These are phyloP conservation scores for Lordiphosa collinella DNA, from an alignment of 1,140 invertebrate genomes.

Conservation along the genomic window DNA sequence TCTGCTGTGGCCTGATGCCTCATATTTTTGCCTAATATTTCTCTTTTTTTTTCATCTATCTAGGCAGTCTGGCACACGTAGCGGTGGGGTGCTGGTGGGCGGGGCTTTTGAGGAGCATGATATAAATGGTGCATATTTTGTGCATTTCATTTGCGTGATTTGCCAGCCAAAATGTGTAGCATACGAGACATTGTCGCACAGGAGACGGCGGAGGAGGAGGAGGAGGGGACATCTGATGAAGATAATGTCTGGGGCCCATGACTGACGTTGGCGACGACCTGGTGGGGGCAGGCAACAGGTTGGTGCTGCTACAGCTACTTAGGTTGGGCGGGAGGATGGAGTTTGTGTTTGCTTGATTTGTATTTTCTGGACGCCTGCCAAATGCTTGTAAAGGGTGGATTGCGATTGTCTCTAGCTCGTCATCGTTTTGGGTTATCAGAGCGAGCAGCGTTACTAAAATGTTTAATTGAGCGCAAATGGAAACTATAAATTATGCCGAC, in stretches of 20 bases:
- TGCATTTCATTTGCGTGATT: constrained; percentile 76
- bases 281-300: constrained; percentile 19
- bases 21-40: constrained; percentile 57
- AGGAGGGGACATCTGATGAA: constrained; percentile 13
- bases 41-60: constrained; percentile 25
- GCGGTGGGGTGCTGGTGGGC: no score
- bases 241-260: constrained; percentile 39
- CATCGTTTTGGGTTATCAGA: constrained; percentile 30
- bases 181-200: constrained; percentile 24
- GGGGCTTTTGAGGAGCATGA: constrained; percentile 27
- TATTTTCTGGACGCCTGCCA: constrained; percentile 50
- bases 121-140: constrained; percentile 76
- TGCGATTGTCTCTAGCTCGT: constrained; percentile 3
- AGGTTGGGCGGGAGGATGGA: constrained; percentile 10
- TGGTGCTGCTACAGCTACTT: constrained; percentile 23
- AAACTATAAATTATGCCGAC: constrained; percentile 53
- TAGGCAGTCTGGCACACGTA: constrained; percentile 48
- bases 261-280: constrained; percentile 25
- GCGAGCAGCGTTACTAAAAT: constrained; percentile 51
- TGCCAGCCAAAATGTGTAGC: constrained; percentile 69
- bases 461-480: constrained; percentile 62
- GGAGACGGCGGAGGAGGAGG: constrained; percentile 1
- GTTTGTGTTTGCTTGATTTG: constrained; percentile 16
- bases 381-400: constrained; percentile 19
- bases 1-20: constrained; percentile 51